phyloP scores from a whole-genome alignment of 2,888 invertebrate genomes.

The Noctuana brunneofusca region DNA sequence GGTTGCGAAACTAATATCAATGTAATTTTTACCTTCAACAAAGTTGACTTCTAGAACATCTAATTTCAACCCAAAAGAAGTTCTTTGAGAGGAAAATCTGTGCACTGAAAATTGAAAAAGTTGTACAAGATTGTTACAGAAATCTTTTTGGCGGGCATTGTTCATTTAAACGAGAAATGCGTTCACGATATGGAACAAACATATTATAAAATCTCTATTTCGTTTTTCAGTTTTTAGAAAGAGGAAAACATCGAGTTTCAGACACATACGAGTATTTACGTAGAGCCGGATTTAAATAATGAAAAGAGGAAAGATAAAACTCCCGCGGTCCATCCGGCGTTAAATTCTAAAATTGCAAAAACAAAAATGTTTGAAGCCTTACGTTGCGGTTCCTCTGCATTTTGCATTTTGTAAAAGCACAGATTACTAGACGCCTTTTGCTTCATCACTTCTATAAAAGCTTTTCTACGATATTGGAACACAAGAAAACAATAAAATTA shows the following conservation, averaged over 20 bases:
- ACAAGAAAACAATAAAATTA: too few relatives aligned
- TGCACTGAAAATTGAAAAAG: not conserved
- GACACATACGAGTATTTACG: not conserved
- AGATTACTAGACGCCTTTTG: constrained; percentile 6
- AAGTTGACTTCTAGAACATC: constrained; percentile 54
- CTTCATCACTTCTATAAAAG: too few relatives aligned
- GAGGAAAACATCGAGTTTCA: not conserved
- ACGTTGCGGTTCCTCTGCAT: not conserved
- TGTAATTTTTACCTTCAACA: constrained; percentile 59
- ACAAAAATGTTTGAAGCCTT: constrained; percentile 16
- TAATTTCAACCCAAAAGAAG: constrained; percentile 39
- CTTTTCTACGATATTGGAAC: too few relatives aligned
- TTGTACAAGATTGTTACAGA: not conserved
- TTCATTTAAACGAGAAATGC: not conserved
- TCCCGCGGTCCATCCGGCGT: constrained; percentile 2
- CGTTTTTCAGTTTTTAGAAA: not conserved
- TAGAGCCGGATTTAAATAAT: constrained; percentile 12
- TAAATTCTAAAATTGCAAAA: constrained; percentile 18
- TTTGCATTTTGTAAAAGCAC: constrained; percentile 1
- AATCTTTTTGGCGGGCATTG: not conserved
- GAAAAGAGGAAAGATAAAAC: constrained; percentile 22
- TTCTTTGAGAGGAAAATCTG: constrained; percentile 21
- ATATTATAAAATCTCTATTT: not conserved
- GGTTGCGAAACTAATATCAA: constrained; percentile 64
- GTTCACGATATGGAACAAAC: not conserved